Percentiles rank a stretch among this genome's conserved stretches.
Evolutionary conservation across 2,888 invertebrate genomes (phyloP).

Genomic region (Polyommatus icarus): DNA sequence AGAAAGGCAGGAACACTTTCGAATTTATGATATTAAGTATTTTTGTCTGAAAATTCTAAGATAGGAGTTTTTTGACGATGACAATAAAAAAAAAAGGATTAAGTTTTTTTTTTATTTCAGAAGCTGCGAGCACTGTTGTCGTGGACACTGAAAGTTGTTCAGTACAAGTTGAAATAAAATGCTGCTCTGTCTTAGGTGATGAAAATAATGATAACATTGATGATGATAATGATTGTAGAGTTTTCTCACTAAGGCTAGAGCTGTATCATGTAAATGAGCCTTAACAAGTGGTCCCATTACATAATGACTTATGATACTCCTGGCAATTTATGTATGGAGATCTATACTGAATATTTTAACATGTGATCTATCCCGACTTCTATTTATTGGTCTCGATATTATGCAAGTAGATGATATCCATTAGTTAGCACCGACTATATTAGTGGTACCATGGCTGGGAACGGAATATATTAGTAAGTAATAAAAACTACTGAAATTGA

Average conservation of each 20-base stretch:
- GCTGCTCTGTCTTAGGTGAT: background rate
- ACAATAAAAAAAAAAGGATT: too few relatives aligned
- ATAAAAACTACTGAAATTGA: background rate
- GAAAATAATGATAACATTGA: background rate
- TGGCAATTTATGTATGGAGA: constrained; percentile 61
- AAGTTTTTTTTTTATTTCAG: too few relatives aligned
- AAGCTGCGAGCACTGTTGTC: too few relatives aligned
- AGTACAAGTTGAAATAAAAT: too few relatives aligned
- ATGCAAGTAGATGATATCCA: constrained; percentile 52
- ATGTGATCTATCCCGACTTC: background rate
- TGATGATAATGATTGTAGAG: background rate
- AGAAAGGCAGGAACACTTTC: too few relatives aligned
- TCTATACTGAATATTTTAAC: constrained; percentile 71
- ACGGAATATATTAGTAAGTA: constrained; percentile 3
- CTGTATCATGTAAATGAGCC: background rate
- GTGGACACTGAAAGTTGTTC: too few relatives aligned
- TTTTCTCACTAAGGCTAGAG: background rate
- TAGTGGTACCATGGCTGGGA: constrained; percentile 32
- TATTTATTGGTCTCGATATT: constrained; percentile 58
- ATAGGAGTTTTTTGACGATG: too few relatives aligned
- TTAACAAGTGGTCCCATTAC: constrained; percentile 1
- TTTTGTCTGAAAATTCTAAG: too few relatives aligned
- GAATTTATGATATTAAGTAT: too few relatives aligned
- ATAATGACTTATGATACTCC: constrained; percentile 25
- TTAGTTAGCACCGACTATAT: constrained; percentile 45